These are phyloP conservation scores for Phoeniculus purpureus DNA, from an alignment of 2,797 vertebrate species.

Conservation along the genomic window DNA sequence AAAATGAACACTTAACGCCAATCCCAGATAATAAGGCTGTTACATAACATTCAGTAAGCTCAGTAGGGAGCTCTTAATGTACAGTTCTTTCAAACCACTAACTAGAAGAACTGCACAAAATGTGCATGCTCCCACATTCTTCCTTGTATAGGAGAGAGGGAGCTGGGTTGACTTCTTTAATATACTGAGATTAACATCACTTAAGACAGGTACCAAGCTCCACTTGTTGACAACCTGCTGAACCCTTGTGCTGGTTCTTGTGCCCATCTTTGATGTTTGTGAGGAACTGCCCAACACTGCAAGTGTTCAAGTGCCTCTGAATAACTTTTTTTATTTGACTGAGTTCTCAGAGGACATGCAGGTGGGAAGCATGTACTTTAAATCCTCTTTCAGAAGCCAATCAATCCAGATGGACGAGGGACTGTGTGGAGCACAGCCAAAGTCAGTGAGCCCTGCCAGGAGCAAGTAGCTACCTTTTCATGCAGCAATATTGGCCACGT, in stretches of 20 bases:
- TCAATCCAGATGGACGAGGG: neutral
- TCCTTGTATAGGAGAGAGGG: conserved; percentile 15
- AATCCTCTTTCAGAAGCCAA: neutral
- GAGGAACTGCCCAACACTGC: neutral
- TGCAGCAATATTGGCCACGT: neutral
- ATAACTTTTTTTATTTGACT: neutral
- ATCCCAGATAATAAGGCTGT: conserved; percentile 63
- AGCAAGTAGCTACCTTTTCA: neutral
- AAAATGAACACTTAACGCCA: conserved; percentile 61
- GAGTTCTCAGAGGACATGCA: neutral
- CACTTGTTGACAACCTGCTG: neutral
- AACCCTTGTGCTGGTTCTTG: neutral
- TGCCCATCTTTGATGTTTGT: neutral
- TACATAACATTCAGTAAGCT: conserved; percentile 47
- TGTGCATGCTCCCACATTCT: neutral
- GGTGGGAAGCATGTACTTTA: neutral
- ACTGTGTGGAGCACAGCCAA: neutral
- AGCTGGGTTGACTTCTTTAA: neutral
- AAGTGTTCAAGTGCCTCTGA: neutral
- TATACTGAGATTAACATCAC: neutral
- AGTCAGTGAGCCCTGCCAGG: neutral
- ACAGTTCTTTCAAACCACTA: conserved; percentile 20
- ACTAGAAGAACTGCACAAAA: conserved; percentile 44
- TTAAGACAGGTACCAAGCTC: neutral
- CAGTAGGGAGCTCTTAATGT: conserved; percentile 46